Conservation (phyloP, 2,797 vertebrate genomes). For the Arnoldichthys spilopterus region DNA sequence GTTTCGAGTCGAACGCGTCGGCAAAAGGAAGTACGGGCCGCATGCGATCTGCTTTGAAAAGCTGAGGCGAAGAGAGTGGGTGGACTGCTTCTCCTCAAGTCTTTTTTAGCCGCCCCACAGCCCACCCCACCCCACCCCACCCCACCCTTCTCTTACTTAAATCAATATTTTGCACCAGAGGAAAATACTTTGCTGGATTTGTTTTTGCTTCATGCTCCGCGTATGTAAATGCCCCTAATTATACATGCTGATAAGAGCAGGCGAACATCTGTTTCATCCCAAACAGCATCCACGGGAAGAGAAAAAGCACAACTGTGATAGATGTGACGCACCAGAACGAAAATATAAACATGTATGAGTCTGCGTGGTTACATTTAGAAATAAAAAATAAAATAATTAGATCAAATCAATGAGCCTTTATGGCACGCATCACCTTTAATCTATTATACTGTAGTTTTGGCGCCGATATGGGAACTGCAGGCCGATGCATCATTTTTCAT, state of each 20-base stretch:
- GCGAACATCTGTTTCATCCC: conserved; percentile 78
- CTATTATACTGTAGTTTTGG: too few relatives aligned
- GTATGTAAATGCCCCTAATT: conserved; percentile 83
- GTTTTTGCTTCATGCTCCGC: conserved; percentile 65
- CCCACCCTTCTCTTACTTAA: conserved; percentile 21
- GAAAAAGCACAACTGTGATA: conserved; percentile 53
- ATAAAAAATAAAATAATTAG: not conserved
- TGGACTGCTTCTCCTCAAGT: not conserved
- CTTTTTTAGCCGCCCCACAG: not conserved
- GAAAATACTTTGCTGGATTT: conserved; percentile 63
- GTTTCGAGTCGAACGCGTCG: too few relatives aligned
- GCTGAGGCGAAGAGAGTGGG: not conserved
- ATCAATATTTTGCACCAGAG: conserved; percentile 69
- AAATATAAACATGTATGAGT: conserved; percentile 13
- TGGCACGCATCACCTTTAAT: not conserved
- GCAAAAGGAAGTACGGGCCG: conserved; percentile 1
- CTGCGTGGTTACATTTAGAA: conserved; percentile 12
- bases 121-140: not conserved
- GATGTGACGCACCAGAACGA: conserved; percentile 62
- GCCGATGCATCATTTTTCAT: too few relatives aligned
- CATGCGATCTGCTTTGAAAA: conserved; percentile 5
- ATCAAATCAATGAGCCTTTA: not conserved
- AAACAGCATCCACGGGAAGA: conserved; percentile 68
- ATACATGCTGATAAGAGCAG: conserved; percentile 81
- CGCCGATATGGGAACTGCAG: too few relatives aligned